Evolutionary conservation across 2,888 invertebrate genomes (phyloP).

Genomic region (Ypsolopha scabrella): DNA sequence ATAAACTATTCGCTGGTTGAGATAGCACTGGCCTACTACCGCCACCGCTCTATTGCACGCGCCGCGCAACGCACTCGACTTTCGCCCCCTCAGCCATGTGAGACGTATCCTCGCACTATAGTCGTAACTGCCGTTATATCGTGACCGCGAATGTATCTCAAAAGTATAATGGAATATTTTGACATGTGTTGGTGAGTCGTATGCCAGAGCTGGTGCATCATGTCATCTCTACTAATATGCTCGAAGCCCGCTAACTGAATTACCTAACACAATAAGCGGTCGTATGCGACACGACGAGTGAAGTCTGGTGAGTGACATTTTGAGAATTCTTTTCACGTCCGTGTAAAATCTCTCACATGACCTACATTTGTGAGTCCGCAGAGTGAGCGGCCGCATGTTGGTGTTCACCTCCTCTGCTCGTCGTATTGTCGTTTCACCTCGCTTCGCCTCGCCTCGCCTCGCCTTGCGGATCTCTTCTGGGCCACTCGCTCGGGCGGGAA

Average conservation of each 20-base stretch:
- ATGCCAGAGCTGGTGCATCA: neutral
- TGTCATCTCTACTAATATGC: slow-evolving; percentile 3
- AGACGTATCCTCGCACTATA: too few relatives aligned
- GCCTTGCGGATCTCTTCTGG: too few relatives aligned
- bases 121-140: too few relatives aligned
- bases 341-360: slow-evolving; percentile 13
- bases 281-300: slow-evolving; percentile 10
- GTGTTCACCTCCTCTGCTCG: too few relatives aligned
- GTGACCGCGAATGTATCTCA: neutral
- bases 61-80: too few relatives aligned
- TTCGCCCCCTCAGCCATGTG: too few relatives aligned
- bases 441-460: too few relatives aligned
- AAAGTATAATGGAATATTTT: slow-evolving; percentile 43
- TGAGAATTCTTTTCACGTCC: slow-evolving; percentile 17
- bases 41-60: too few relatives aligned
- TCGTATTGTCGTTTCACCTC: too few relatives aligned
- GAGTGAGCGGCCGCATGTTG: neutral
- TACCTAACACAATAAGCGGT: slow-evolving; percentile 22
- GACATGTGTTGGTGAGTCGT: slow-evolving; percentile 59
- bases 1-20: too few relatives aligned
- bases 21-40: too few relatives aligned
- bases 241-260: neutral
- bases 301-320: slow-evolving; percentile 27
- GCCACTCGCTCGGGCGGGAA: too few relatives aligned
- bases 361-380: slow-evolving; percentile 19